Conservation (phyloP, 2,113 vertebrate genomes). For the Cynocephalus volans region DNA sequence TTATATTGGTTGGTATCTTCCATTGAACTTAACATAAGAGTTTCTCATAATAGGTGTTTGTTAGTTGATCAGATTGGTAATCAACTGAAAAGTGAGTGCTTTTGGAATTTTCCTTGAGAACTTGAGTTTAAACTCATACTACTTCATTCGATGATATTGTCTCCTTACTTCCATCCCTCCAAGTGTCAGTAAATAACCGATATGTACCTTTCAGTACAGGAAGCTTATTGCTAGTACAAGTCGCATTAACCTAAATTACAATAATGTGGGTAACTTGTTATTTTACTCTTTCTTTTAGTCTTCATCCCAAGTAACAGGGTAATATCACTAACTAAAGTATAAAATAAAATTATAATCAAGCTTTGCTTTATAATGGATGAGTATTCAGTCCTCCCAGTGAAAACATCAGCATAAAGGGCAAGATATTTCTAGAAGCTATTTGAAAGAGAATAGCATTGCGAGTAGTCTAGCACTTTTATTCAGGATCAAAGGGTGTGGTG, state of each 20-base stretch:
- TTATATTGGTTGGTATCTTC: neutral
- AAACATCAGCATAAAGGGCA: neutral
- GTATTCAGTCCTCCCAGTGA: neutral
- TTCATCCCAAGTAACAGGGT: constrained; percentile 24
- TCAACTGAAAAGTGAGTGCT: neutral
- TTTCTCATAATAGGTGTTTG: neutral
- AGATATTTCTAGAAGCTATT: constrained; percentile 50
- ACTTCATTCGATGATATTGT: neutral
- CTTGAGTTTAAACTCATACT: neutral
- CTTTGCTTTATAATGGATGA: constrained; percentile 1
- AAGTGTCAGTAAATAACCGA: constrained; percentile 30
- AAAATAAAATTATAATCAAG: constrained; percentile 41
- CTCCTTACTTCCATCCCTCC: neutral
- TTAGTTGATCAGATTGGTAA: neutral
- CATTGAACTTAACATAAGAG: neutral
- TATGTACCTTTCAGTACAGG: neutral
- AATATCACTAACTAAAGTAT: neutral
- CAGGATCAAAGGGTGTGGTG: neutral
- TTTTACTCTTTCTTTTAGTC: neutral
- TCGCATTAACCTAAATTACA: constrained; percentile 58
- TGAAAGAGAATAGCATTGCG: constrained; percentile 14
- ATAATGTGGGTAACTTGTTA: constrained; percentile 23
- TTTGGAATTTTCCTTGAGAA: constrained; percentile 28
- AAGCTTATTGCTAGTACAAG: neutral
- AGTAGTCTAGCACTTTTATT: constrained; percentile 4